phyloP scores from a whole-genome alignment of 2,113 vertebrate species.

The Campylomormyrus numenius region DNA sequence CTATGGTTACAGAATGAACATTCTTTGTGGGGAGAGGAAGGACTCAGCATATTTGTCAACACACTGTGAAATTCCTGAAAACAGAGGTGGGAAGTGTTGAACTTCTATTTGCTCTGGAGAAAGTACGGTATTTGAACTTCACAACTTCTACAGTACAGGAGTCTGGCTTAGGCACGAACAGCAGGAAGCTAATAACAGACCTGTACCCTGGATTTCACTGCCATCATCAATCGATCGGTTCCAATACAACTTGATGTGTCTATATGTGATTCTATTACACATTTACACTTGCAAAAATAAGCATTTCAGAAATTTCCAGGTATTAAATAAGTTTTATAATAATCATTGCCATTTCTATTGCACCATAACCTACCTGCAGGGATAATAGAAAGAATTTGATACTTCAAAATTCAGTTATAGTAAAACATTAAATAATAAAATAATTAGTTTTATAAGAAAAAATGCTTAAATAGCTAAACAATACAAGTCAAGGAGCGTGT shows the following conservation, averaged over 20 bases:
- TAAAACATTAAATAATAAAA: background rate
- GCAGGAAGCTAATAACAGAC: background rate
- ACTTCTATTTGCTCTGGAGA: background rate
- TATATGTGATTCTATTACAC: background rate
- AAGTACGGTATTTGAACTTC: background rate
- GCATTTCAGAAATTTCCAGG: background rate
- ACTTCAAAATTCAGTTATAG: background rate
- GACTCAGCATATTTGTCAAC: background rate
- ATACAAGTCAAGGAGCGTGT: background rate
- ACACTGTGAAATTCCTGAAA: conserved; percentile 9
- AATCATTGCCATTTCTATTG: background rate
- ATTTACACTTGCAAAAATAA: background rate
- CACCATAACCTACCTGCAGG: background rate
- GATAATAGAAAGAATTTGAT: background rate
- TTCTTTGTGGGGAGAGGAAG: background rate
- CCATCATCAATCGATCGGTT: background rate
- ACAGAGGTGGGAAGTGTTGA: background rate
- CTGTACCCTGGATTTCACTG: background rate
- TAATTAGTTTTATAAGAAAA: background rate
- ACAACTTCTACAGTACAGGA: background rate
- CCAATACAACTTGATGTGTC: background rate
- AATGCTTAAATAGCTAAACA: background rate
- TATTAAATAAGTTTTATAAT: background rate
- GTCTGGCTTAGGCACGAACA: background rate
- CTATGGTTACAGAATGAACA: background rate